Evolutionary conservation across 2,888 invertebrate genomes (phyloP).

Genomic region (Caenorhabditis sinica): DNA sequence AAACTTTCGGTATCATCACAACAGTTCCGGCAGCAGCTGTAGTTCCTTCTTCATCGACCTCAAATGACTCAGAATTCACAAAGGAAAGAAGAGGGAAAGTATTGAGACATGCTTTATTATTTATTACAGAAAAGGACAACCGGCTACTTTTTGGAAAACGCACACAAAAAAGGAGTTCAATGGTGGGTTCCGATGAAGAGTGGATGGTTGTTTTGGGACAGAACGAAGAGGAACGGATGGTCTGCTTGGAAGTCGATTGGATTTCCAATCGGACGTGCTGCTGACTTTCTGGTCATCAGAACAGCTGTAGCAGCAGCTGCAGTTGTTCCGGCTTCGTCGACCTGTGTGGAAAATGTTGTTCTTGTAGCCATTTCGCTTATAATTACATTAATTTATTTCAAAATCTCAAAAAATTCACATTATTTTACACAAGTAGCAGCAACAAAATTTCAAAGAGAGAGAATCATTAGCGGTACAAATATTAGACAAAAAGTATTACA

Average conservation of each 20-base stretch:
- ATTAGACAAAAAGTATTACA: conserved; percentile 10
- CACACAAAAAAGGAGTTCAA: conserved; percentile 49
- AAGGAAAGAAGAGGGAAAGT: conserved; percentile 8
- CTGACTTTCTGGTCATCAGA: conserved; percentile 30
- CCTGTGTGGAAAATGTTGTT: conserved; percentile 52
- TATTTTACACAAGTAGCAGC: conserved; percentile 25
- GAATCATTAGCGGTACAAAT: conserved; percentile 1
- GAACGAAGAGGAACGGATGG: conserved; percentile 65
- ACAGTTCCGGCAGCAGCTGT: conserved; percentile 46
- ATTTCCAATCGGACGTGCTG: neutral
- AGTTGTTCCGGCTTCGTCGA: conserved; percentile 76
- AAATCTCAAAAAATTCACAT: conserved; percentile 20
- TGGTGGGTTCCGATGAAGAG: conserved; percentile 54
- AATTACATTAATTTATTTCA: too few species aligned
- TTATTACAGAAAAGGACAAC: too few species aligned
- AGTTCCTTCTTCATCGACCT: conserved; percentile 75
- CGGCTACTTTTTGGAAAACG: too few species aligned
- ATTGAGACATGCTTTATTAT: conserved; percentile 5
- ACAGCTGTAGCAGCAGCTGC: conserved; percentile 75
- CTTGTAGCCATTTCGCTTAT: too few species aligned
- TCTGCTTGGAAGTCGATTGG: conserved; percentile 25
- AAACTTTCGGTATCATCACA: neutral
- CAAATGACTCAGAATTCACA: neutral
- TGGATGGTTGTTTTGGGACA: conserved; percentile 37
- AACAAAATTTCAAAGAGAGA: conserved; percentile 9